phyloP scores from a whole-genome alignment of 2,888 invertebrate species.

The Rhopalosiphum nymphaeae region DNA sequence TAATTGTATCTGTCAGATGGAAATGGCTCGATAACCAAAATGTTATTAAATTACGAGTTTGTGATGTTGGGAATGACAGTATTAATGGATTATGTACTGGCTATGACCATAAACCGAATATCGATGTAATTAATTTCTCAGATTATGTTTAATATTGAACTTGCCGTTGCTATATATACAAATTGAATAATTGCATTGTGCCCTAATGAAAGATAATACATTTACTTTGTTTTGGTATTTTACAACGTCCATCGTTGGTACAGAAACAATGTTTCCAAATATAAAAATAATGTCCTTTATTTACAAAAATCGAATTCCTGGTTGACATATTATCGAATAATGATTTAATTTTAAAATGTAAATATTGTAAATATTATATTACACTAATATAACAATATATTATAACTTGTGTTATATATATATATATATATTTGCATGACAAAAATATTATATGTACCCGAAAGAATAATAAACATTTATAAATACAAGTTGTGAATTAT shows the following conservation, averaged over 20 bases:
- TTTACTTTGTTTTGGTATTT: not conserved
- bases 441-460: not conserved
- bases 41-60: slow-evolving; percentile 56
- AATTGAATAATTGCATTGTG: slow-evolving; percentile 22
- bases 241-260: not conserved
- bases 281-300: not conserved
- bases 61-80: slow-evolving; percentile 46
- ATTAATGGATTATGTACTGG: slow-evolving; percentile 49
- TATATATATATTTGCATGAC: not conserved
- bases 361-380: not conserved
- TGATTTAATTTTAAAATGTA: not conserved
- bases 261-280: not conserved
- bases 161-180: not conserved
- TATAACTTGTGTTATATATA: not conserved
- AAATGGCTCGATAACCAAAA: slow-evolving; percentile 51
- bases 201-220: slow-evolving; percentile 4
- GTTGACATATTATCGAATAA: not conserved
- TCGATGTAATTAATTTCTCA: slow-evolving; percentile 56
- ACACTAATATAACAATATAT: not conserved
- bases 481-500: not conserved
- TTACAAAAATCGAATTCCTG: not conserved
- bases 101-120: slow-evolving; percentile 53
- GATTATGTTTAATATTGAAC: slow-evolving; percentile 40
- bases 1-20: slow-evolving; percentile 53
- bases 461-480: not conserved